These are phyloP conservation scores for Drosophila rubida DNA, from an alignment of 2,888 invertebrate species.

Conservation along the genomic window DNA sequence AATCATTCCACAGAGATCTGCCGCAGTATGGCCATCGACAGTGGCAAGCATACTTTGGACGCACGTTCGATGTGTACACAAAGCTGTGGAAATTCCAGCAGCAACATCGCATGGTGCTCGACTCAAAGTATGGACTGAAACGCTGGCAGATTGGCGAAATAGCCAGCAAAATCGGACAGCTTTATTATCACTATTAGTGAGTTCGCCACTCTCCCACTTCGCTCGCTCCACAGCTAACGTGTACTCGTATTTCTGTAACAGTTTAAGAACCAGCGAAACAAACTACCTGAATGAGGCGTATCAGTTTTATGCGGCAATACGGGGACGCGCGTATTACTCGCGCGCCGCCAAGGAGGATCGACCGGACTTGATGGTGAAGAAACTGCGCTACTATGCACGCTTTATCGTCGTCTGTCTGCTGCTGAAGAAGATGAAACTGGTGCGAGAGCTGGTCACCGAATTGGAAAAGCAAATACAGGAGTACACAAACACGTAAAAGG, in stretches of 20 bases:
- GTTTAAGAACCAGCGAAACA: slow-evolving; percentile 97
- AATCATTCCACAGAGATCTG: slow-evolving; percentile 89
- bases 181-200: slow-evolving; percentile 99
- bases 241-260: slow-evolving; percentile 81
- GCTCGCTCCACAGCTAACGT: neutral
- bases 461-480: slow-evolving; percentile 97
- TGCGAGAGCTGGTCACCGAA: slow-evolving; percentile 95
- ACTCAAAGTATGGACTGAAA: slow-evolving; percentile 96
- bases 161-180: slow-evolving; percentile 98
- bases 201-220: slow-evolving; percentile 82
- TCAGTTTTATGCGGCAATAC: slow-evolving; percentile 97
- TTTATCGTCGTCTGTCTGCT: slow-evolving; percentile 98
- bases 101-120: slow-evolving; percentile 95
- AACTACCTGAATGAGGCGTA: slow-evolving; percentile 98
- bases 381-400: slow-evolving; percentile 96
- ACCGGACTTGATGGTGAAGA: slow-evolving; percentile 98
- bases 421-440: slow-evolving; percentile 96
- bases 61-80: slow-evolving; percentile 98
- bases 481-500: slow-evolving; percentile 91
- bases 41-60: slow-evolving; percentile 98
- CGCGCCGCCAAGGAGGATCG: slow-evolving; percentile 96
- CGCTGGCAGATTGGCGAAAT: slow-evolving; percentile 99
- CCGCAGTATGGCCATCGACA: slow-evolving; percentile 99
- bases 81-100: slow-evolving; percentile 99
- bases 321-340: slow-evolving; percentile 97